Base-by-base conservation (phyloP, 2,113 vertebrate species). In the Oncorhynchus kisutch region DNA sequence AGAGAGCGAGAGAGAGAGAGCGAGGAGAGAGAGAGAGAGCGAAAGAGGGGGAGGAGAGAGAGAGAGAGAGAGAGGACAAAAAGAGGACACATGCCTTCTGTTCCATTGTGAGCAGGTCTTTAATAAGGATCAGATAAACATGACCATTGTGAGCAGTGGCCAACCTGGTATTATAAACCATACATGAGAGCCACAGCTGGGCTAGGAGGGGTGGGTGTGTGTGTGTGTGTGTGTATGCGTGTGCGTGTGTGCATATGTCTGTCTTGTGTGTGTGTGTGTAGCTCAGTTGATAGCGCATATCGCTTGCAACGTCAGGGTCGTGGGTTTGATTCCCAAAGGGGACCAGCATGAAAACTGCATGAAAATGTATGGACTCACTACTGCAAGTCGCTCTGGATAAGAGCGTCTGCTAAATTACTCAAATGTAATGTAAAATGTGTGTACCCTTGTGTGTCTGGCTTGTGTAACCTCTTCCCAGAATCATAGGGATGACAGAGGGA, bases 81-180 rank as follows among this genome's bases (percentile, higher is more conserved):
- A 87, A 87, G 78, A 79, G 72, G 87, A 65, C 85, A 74, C 48
- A 34, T 0, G 49, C 89, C 87, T 90, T 90, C 89, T 91, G 89
- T 85, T 88, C 87, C 78, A 90, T 91, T 93, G 88, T 90, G 86
- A 85, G 80, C 79, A 62, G 86, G 83, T 89, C 84, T 92, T 89
- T 92, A 91, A 92, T 89, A 87, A 82, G 73, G 87, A 91, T 91
- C 91, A 91, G 92, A 92, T 91, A 91, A 91, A 92, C 89, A 92
- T 88, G 87, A 88, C 85, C 90, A 87, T 89, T 89, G 87, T 86
- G 79, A 86, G 82, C 84, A 89, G 78, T 80, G 68, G 77, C 86
- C 88, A 70, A 79, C 78, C 77, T 86, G 80, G 76, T 14, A 64
- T 89, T 90, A 82, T 82, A 87, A 85, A 85, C 76, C 73, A 16